phyloP scores from a whole-genome alignment of 2,113 vertebrate genomes.

The Camelus dromedarius region DNA sequence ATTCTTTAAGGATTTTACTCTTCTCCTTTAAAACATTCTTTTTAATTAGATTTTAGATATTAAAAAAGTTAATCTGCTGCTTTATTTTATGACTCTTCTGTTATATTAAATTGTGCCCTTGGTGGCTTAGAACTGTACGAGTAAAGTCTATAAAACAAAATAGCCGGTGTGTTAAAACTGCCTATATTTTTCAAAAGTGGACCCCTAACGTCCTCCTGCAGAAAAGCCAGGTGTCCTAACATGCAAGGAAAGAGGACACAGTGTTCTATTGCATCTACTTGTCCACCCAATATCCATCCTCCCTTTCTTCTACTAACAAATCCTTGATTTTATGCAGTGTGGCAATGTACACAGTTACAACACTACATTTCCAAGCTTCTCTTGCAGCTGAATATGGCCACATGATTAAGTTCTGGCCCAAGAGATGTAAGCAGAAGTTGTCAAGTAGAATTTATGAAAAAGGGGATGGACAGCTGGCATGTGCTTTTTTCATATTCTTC shows the following conservation, averaged over 20 bases:
- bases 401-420: background rate
- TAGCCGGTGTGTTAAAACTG: background rate
- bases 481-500: background rate
- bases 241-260: background rate
- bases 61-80: background rate
- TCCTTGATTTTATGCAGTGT: background rate
- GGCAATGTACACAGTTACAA: background rate
- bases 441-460: background rate
- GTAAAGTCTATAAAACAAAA: background rate
- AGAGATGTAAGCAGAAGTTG: background rate
- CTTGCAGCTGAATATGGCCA: background rate
- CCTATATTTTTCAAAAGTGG: background rate
- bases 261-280: background rate
- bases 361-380: background rate
- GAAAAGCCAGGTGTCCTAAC: background rate
- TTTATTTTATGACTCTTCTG: conserved; percentile 27
- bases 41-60: conserved; percentile 45
- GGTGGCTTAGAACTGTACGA: background rate
- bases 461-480: no score
- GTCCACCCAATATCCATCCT: background rate
- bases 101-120: background rate
- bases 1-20: conserved; percentile 1
- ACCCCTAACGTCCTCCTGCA: background rate
- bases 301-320: background rate
- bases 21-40: conserved; percentile 47